These are phyloP conservation scores for Sorex araneus DNA, from an alignment of 2,113 vertebrate genomes.

Conservation along the genomic window DNA sequence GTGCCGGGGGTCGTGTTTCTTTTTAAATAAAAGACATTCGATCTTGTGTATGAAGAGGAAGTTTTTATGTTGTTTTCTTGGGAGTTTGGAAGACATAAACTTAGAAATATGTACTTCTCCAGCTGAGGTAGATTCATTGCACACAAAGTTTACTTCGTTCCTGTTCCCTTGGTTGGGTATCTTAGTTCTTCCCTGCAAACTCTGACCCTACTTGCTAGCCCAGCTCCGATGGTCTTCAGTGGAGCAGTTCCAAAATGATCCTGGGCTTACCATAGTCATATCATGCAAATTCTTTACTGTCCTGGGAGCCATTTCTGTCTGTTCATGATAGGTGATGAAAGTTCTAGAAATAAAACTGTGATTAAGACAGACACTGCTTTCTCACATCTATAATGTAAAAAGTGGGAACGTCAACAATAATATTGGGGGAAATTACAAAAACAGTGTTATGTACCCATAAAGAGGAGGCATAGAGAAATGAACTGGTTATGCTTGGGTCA, in stretches of 20 bases:
- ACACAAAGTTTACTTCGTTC: background rate
- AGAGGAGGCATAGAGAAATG: background rate
- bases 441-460: background rate
- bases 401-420: background rate
- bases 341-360: background rate
- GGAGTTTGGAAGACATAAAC: background rate
- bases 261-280: background rate
- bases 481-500: background rate
- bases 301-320: background rate
- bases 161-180: background rate
- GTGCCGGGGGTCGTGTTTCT: no score
- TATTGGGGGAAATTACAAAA: no score
- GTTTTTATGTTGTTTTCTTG: no score
- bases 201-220: background rate
- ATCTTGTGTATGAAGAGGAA: background rate
- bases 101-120: conserved; percentile 34
- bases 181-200: background rate
- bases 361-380: background rate
- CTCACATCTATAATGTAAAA: background rate
- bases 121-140: background rate
- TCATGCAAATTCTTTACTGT: background rate
- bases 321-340: background rate
- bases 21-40: background rate
- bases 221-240: background rate
- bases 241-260: background rate